Base-by-base conservation (phyloP, 2,797 vertebrate species). In the Muscicapa striata region DNA sequence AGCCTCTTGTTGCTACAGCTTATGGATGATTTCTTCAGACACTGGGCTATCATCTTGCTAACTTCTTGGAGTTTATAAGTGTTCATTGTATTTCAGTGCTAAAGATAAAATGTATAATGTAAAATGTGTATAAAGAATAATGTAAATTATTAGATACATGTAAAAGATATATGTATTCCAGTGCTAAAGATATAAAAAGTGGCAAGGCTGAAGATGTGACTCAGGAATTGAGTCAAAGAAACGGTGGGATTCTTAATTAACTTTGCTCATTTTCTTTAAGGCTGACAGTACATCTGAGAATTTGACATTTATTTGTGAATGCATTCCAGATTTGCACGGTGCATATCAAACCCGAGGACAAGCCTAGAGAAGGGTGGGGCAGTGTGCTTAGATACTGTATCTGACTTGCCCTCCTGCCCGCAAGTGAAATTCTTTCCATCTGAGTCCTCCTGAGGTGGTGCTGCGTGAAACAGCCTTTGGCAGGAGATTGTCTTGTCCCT, bases 401-500 rank as follows among this genome's bases (percentile, higher is more conserved):
- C 96, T 90, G 82, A 59, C 95, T 94, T 93, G 93, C 92, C 78
- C 94, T 95, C 24, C 61, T 94, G 90, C 95, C 87, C 4, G 7
- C 76, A 16, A 93, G 87, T 89, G 61, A 95, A 96, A 97, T 96
- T 96, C 94, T 87, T 96, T 97, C 94, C 94, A 43, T 86, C 67
- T 96, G 96, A 95, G 67, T 94, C 87, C 92, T 79, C 5, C 0
- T 13, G 84, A 93, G 78, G 89, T 82, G 93, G 90, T 89, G 87
- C 83, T 89, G 85, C 38, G 36, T 81, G 78, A 93, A 91, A 52
- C 0, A 5, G 78, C 86, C 72, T 36, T 91, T 90, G 96, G 90
- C 90, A 90, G 89, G 34, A 43, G 58, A 57, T 74, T 89, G 78
- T 93, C 89, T 92, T 91, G 90, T 93, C 93, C 79, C 61, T 70